Conservation (phyloP, 2,888 invertebrate species). For the Augochlorella aurata region DNA sequence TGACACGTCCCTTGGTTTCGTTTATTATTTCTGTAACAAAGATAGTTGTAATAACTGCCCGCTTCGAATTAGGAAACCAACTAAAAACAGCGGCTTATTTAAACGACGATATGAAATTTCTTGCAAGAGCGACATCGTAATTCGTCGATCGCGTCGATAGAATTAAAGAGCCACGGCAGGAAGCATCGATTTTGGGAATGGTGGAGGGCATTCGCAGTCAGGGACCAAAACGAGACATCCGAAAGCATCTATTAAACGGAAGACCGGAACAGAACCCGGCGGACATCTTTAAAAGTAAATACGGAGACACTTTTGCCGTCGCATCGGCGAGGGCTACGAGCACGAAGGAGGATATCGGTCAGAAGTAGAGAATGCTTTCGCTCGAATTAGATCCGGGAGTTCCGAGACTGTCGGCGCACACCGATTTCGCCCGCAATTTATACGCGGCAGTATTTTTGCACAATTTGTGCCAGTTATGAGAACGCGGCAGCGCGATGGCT, state of each 20-base stretch:
- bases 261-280: background rate
- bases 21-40: no score
- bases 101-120: no score
- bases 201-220: background rate
- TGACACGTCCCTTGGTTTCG: no score
- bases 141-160: no score
- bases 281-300: constrained; percentile 43
- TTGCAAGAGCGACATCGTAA: no score
- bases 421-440: constrained; percentile 70
- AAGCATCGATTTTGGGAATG: background rate
- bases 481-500: constrained; percentile 68
- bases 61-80: no score
- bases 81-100: no score
- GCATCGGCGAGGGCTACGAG: constrained; percentile 38
- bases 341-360: constrained; percentile 50
- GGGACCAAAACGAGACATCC: background rate
- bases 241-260: constrained; percentile 11
- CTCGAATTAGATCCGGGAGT: constrained; percentile 70
- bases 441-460: constrained; percentile 74
- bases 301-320: constrained; percentile 36
- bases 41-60: no score
- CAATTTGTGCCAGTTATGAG: constrained; percentile 76
- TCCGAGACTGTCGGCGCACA: constrained; percentile 59
- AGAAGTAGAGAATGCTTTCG: constrained; percentile 67
- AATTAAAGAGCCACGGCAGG: no score